phyloP scores from a whole-genome alignment of 1,140 invertebrate species.

The Bombus sibiricus region DNA sequence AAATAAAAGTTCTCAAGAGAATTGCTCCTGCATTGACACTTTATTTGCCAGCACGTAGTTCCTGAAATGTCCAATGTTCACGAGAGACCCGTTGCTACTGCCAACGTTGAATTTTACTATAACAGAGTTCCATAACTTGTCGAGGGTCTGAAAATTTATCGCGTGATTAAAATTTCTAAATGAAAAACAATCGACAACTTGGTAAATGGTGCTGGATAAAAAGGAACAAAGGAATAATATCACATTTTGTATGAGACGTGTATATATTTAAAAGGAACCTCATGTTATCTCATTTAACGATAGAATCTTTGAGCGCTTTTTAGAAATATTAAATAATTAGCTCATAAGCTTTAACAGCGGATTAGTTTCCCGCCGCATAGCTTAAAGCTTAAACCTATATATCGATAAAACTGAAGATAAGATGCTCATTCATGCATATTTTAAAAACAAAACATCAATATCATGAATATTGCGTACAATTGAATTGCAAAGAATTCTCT shows the following conservation, averaged over 20 bases:
- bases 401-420: too few species aligned
- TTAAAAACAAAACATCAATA: too few species aligned
- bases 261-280: background rate
- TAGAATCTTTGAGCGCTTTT: background rate
- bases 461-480: too few species aligned
- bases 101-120: background rate
- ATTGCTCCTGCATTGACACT: too few species aligned
- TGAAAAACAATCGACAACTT: background rate
- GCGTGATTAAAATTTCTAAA: constrained; percentile 6
- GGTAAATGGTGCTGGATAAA: background rate
- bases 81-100: too few species aligned
- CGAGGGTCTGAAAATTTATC: background rate
- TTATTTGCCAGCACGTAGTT: too few species aligned
- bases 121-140: background rate
- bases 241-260: background rate
- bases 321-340: background rate
- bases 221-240: background rate
- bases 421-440: background rate
- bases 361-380: too few species aligned
- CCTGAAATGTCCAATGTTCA: too few species aligned
- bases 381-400: too few species aligned
- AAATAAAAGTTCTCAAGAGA: too few species aligned
- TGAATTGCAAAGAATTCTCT: too few species aligned
- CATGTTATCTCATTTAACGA: too few species aligned
- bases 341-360: background rate